phyloP scores from a whole-genome alignment of 1,140 invertebrate species.

The Nautilus pompilius region DNA sequence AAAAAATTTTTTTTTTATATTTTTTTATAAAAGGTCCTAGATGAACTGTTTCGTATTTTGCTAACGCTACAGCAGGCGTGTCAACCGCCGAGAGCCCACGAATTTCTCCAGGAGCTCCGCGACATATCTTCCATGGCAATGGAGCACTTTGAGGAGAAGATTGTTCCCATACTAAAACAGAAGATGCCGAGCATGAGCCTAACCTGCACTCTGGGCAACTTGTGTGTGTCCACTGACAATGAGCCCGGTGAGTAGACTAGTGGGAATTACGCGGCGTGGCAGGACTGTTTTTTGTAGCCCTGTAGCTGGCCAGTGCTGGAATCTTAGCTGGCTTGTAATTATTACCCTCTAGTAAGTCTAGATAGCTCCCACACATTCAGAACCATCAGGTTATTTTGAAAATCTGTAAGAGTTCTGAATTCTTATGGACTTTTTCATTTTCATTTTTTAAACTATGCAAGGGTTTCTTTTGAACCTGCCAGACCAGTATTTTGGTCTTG shows the following conservation, averaged over 20 bases:
- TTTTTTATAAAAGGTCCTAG: too few species aligned
- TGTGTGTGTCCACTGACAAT: conserved; percentile 9
- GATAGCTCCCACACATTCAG: neutral
- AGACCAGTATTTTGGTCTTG: too few species aligned
- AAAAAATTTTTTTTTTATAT: conserved; percentile 20
- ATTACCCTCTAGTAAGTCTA: neutral
- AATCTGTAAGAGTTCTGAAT: too few species aligned
- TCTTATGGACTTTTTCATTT: too few species aligned
- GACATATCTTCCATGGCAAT: conserved; percentile 96
- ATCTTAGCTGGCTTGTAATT: neutral
- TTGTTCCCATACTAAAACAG: conserved; percentile 61
- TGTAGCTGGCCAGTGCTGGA: neutral
- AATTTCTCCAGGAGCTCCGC: conserved; percentile 80
- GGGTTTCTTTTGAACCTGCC: too few species aligned
- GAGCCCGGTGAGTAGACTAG: conserved; percentile 3
- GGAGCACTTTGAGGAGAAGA: conserved; percentile 93
- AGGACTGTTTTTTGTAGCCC: conserved; percentile 5
- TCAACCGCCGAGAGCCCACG: conserved; percentile 73
- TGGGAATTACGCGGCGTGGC: neutral
- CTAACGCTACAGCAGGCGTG: conserved; percentile 65
- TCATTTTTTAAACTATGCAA: too few species aligned
- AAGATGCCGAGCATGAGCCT: conserved; percentile 27
- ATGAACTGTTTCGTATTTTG: conserved; percentile 79
- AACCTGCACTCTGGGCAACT: conserved; percentile 24
- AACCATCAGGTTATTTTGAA: too few species aligned